Evolutionary conservation across 2,113 vertebrate species (phyloP).

Genomic region (Melanocharis versteri): DNA sequence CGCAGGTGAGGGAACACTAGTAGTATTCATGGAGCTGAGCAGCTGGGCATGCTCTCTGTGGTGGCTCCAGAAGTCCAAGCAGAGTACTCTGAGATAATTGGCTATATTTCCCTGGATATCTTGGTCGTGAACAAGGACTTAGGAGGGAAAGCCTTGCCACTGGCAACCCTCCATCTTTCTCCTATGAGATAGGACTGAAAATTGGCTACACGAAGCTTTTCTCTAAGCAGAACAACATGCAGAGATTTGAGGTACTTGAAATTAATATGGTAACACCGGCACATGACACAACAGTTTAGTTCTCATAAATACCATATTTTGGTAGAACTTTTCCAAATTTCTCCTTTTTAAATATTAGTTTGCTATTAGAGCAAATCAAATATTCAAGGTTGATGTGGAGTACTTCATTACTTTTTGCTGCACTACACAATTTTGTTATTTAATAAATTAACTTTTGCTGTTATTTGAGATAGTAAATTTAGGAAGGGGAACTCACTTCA

Average conservation of each 20-base stretch:
- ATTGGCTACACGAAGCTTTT: not conserved
- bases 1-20: too few relatives aligned
- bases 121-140: not conserved
- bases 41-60: rapidly evolving
- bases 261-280: not conserved
- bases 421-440: not conserved
- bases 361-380: not conserved
- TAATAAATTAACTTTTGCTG: not conserved
- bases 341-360: not conserved
- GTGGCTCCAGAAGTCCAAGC: not conserved
- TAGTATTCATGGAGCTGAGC: rapidly evolving
- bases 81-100: not conserved
- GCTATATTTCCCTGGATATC: not conserved
- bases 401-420: not conserved
- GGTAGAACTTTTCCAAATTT: not conserved
- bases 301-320: not conserved
- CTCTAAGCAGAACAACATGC: not conserved
- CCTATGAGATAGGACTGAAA: not conserved
- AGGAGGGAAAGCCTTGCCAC: not conserved
- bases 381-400: not conserved
- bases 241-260: not conserved
- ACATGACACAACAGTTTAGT: not conserved
- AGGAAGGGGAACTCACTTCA: not conserved
- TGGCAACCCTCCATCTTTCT: not conserved
- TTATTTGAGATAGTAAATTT: slow-evolving; percentile 10